Percentiles rank a stretch among this genome's conserved stretches.
Conservation (phyloP, 2,888 invertebrate genomes). For the Athetis lepigone region DNA sequence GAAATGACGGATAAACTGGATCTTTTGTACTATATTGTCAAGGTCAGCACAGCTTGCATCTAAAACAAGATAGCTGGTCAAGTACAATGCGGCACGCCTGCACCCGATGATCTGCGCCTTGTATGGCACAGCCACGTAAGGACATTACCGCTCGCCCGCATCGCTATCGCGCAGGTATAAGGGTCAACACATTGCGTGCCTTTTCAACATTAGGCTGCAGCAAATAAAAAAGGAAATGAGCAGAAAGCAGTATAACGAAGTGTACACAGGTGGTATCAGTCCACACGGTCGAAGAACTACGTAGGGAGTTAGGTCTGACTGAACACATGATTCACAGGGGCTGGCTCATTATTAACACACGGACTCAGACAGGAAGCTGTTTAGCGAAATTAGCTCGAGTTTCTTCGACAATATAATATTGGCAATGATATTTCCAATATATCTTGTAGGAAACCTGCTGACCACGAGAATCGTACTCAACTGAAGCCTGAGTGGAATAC, state of each 20-base stretch:
- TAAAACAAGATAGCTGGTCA: neutral
- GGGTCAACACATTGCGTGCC: conserved; percentile 27
- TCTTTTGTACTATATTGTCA: conserved; percentile 1
- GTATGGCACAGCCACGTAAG: conserved; percentile 71
- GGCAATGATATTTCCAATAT: conserved; percentile 1
- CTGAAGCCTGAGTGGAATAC: no score
- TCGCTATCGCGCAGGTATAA: conserved; percentile 49
- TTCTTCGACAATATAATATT: neutral
- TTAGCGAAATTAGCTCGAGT: neutral
- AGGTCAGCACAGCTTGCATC: neutral
- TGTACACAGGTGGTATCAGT: no score
- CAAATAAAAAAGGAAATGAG: conserved; percentile 1
- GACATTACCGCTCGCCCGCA: conserved; percentile 74
- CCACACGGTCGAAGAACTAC: neutral
- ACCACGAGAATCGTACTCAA: no score
- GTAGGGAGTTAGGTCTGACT: no score
- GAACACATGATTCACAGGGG: neutral
- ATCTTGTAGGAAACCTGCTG: neutral
- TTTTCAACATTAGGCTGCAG: conserved; percentile 24
- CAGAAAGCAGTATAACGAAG: neutral
- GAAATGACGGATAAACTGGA: conserved; percentile 5
- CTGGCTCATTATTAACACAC: neutral
- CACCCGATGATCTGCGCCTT: conserved; percentile 69
- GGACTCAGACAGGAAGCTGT: neutral
- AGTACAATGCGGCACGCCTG: conserved; percentile 36